These are phyloP conservation scores for Amblyjoppa fuscipennis DNA, from an alignment of 2,888 invertebrate species.

Conservation along the genomic window DNA sequence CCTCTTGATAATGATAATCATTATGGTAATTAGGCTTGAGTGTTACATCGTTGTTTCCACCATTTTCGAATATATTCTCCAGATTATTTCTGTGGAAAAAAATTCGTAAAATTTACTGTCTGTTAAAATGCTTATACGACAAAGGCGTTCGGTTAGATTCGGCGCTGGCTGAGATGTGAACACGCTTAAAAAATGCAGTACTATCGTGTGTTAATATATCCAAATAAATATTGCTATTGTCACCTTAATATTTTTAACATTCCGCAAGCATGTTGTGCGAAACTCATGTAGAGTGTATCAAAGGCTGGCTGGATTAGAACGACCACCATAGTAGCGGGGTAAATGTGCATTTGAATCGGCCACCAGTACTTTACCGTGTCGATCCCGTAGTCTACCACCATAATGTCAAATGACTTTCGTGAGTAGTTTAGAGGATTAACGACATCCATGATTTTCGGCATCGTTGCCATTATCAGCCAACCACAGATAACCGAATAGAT, in stretches of 20 bases:
- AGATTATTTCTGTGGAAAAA: too few species aligned
- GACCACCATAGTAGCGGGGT: not conserved
- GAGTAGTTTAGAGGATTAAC: not conserved
- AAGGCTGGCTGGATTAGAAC: not conserved
- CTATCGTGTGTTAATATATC: too few species aligned
- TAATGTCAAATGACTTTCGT: not conserved
- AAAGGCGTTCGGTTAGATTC: too few species aligned
- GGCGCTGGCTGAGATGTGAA: too few species aligned
- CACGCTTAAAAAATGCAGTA: too few species aligned
- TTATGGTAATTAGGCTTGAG: too few species aligned
- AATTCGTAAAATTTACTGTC: too few species aligned
- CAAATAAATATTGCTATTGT: not conserved
- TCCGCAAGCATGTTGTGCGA: slow-evolving; percentile 9
- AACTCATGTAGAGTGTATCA: slow-evolving; percentile 8
- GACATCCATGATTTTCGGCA: not conserved
- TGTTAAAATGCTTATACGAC: too few species aligned
- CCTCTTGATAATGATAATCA: too few species aligned
- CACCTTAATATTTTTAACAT: slow-evolving; percentile 29
- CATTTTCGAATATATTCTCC: too few species aligned
- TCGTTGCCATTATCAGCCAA: not conserved
- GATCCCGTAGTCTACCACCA: slow-evolving; percentile 16
- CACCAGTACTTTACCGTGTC: slow-evolving; percentile 20
- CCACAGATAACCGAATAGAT: not conserved
- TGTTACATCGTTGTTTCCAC: too few species aligned
- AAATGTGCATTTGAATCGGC: not conserved